Base-by-base conservation (phyloP, 2,888 invertebrate species). In the Sarcophaga subvicina region DNA sequence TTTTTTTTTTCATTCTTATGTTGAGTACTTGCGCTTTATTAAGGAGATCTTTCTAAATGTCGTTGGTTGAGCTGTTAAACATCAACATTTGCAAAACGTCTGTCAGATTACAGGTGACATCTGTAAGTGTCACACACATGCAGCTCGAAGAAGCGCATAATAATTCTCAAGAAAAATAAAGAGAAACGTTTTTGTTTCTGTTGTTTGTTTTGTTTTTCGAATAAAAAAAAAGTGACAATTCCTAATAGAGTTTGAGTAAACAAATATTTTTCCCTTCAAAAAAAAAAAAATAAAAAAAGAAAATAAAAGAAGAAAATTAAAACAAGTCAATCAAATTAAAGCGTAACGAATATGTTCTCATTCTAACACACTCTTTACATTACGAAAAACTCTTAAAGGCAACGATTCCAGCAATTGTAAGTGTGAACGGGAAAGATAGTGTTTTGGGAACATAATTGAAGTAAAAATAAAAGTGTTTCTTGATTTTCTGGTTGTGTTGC, bases 71-170 rank as follows among this genome's bases (percentile, higher is more conserved):
- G 86, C 83, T 87, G 62, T 81, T 87, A 69, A 82, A 84, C 79
- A 87, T 81, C 78, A 84, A 87, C 84, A 37, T 76, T 82, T 20
- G 84, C 84, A 69, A 87, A 84, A 82, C 81, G 84, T 90, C 92
- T 92, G 92, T 92, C 93, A 93, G 92, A 92, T 92, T 91, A 91
- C 93, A 93, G 93, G 93, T 93, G 93, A 93, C 93, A 93, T 91
- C 91, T 91, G 91, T 90, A 90, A 92, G 92, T 92, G 93, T 93
- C 92, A 92, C 90, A 91, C 88, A 85, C 86, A 86, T 75, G 62
- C 17, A 77, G 75, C 83, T 67, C 87, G 83, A 54, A 22, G 27
- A 71, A 80, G 80, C 84, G 84, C 70, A 80, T 17, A 12, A 62
- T 25, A 63, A 11, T 71, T 71, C 45, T 20, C 27, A 27, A 8